A percentile compares a stretch with the other conserved stretches of the same genome.
phyloP scores from a whole-genome alignment of 2,797 vertebrate genomes.

The Sebastes baramenuke region DNA sequence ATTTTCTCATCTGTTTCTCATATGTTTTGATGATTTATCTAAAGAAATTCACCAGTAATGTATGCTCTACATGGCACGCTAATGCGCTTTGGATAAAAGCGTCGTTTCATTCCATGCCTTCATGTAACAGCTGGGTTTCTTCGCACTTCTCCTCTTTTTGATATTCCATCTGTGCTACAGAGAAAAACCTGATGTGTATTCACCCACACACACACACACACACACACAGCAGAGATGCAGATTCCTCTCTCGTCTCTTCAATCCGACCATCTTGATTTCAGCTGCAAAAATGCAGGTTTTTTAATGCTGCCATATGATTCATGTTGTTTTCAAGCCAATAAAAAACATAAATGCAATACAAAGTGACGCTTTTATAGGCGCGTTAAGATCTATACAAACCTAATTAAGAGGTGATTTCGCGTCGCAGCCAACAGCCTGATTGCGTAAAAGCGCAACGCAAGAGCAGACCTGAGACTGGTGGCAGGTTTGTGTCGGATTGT shows the following conservation, averaged over 20 bases:
- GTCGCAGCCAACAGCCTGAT: conserved; percentile 17
- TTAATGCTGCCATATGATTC: not conserved
- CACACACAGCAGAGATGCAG: not conserved
- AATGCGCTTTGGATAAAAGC: conserved; percentile 27
- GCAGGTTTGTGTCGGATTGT: conserved; percentile 4
- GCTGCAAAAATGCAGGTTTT: not conserved
- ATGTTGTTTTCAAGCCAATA: not conserved
- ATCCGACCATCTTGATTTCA: conserved; percentile 9
- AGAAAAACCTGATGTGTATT: not conserved
- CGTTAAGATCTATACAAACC: not conserved
- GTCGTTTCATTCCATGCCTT: not conserved
- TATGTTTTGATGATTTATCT: not conserved
- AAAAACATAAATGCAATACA: not conserved
- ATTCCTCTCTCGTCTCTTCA: not conserved
- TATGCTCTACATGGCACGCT: not conserved
- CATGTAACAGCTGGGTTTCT: not conserved
- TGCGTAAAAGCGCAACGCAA: conserved; percentile 70
- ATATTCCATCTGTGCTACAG: not conserved
- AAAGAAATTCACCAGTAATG: not conserved
- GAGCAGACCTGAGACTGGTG: not conserved
- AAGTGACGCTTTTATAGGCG: not conserved
- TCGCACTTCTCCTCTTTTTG: not conserved
- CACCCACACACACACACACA: not conserved
- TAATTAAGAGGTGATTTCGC: not conserved
- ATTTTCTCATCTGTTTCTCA: not conserved